These are phyloP conservation scores for Candoia aspera DNA, from an alignment of 2,113 vertebrate species.

Conservation along the genomic window DNA sequence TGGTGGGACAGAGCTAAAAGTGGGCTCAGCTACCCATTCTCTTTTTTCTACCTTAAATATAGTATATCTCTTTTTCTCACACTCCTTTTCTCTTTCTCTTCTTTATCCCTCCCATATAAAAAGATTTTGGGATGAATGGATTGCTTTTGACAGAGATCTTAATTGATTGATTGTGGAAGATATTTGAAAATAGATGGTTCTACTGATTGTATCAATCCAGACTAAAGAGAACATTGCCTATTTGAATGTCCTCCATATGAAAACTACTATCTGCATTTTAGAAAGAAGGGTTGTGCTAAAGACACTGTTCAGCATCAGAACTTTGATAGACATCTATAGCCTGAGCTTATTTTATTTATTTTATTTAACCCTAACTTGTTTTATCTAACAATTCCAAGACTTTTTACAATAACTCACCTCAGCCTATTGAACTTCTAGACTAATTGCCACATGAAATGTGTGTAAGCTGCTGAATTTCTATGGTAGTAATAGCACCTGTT, in stretches of 20 bases:
- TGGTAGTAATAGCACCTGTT: not conserved
- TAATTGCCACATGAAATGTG: not conserved
- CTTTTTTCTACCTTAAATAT: not conserved
- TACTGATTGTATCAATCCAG: not conserved
- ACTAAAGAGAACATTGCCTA: not conserved
- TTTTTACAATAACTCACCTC: not conserved
- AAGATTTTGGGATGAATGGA: not conserved
- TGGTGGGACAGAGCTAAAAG: not conserved
- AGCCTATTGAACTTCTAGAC: not conserved
- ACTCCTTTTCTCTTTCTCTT: not conserved
- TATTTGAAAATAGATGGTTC: not conserved
- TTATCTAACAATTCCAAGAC: not conserved
- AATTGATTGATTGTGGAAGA: not conserved
- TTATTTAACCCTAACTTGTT: too few relatives aligned
- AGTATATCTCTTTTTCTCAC: not conserved
- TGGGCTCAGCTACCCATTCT: not conserved
- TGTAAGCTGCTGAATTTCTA: not conserved
- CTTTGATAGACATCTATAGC: not conserved
- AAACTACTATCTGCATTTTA: not conserved
- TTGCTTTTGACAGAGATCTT: not conserved
- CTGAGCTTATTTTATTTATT: too few relatives aligned
- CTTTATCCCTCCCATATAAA: not conserved
- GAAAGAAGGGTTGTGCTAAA: not conserved
- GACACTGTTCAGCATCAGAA: not conserved
- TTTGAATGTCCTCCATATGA: not conserved